phyloP scores from a whole-genome alignment of 2,888 invertebrate species.

The Chaitophorus viminalis region DNA sequence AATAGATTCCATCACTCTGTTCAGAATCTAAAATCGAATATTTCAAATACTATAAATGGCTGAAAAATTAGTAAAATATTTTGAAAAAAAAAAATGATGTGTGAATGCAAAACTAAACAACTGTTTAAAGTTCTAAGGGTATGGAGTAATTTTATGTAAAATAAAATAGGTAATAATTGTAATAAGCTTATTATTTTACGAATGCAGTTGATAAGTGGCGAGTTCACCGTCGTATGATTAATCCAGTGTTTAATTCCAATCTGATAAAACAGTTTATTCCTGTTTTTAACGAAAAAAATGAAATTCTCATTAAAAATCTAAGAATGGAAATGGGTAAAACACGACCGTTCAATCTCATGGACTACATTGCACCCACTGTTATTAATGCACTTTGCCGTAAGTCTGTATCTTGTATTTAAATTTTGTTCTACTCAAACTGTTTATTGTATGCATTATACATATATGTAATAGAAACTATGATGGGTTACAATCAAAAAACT shows the following conservation, averaged over 20 bases:
- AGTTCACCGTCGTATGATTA: constrained; percentile 68
- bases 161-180: too few relatives aligned
- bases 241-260: constrained; percentile 69
- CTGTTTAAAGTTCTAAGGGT: too few relatives aligned
- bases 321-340: constrained; percentile 65
- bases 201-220: constrained; percentile 68
- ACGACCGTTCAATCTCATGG: constrained; percentile 63
- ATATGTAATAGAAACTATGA: constrained; percentile 64
- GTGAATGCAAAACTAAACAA: too few relatives aligned
- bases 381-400: constrained; percentile 65
- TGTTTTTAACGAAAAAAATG: constrained; percentile 67
- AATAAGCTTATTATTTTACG: too few relatives aligned
- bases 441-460: not conserved
- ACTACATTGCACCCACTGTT: constrained; percentile 63
- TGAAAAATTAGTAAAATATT: too few relatives aligned
- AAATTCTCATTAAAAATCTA: constrained; percentile 67
- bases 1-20: too few relatives aligned
- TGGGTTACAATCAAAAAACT: constrained; percentile 64
- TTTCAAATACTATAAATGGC: too few relatives aligned
- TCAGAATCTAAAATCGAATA: too few relatives aligned
- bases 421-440: not conserved
- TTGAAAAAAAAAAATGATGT: too few relatives aligned
- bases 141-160: too few relatives aligned
- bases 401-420: constrained; percentile 4
- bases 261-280: constrained; percentile 68